Conservation (phyloP, 1,140 invertebrate species). For the Ooceraea biroi region DNA sequence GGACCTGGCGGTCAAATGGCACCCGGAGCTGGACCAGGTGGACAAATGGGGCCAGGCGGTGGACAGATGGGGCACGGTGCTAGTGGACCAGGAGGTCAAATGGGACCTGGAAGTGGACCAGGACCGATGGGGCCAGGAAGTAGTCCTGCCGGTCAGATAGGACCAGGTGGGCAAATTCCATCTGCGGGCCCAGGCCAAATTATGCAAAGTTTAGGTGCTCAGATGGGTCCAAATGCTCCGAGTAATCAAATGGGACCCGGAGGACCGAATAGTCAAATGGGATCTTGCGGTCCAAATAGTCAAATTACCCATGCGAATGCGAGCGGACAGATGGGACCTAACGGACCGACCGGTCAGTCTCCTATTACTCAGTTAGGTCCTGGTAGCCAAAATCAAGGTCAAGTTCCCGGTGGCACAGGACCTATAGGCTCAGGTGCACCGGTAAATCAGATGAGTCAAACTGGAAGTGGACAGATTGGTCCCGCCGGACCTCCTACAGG, state of each 20-base stretch:
- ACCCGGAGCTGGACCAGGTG: constrained; percentile 45
- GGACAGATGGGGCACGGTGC: constrained; percentile 64
- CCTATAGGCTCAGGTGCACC: constrained; percentile 76
- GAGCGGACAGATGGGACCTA: constrained; percentile 62
- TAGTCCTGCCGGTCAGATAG: constrained; percentile 65
- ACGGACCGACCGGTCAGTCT: constrained; percentile 58
- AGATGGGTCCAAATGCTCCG: constrained; percentile 68
- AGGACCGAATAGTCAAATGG: constrained; percentile 63
- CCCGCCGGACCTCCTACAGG: constrained; percentile 73
- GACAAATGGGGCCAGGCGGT: constrained; percentile 68
- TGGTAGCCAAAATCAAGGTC: constrained; percentile 67
- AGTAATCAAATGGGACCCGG: constrained; percentile 68
- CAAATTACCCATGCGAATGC: constrained; percentile 55
- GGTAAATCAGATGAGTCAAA: constrained; percentile 81
- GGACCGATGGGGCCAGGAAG: constrained; percentile 67
- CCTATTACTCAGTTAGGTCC: constrained; percentile 60
- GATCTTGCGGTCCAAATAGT: constrained; percentile 56
- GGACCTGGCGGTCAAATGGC: constrained; percentile 61
- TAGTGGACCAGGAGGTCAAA: constrained; percentile 70
- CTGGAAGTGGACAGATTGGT: constrained; percentile 73
- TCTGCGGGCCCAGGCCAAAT: constrained; percentile 66
- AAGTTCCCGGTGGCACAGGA: constrained; percentile 64
- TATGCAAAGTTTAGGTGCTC: constrained; percentile 56
- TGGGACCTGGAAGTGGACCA: constrained; percentile 70
- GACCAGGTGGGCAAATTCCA: constrained; percentile 65